Percentiles rank a stretch among this genome's conserved stretches.
Conservation (phyloP, 2,113 vertebrate species). For the Sinosuthora webbiana region DNA sequence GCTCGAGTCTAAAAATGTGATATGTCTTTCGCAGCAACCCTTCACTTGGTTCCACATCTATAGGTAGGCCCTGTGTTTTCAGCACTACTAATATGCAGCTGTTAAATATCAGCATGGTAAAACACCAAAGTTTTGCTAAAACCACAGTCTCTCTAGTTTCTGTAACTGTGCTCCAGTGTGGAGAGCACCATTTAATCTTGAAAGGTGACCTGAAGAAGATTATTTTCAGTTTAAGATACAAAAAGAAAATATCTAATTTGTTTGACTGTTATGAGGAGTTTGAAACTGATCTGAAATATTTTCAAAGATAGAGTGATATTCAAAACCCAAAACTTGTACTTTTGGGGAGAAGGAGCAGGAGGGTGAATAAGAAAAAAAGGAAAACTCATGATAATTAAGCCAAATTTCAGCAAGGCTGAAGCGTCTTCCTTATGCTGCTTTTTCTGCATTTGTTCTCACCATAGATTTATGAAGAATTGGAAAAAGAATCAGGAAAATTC, state of each 20-base stretch:
- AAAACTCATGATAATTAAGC: constrained; percentile 52
- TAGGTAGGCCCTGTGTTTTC: not conserved
- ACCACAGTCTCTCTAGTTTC: not conserved
- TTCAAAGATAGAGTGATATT: not conserved
- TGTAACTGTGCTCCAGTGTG: not conserved
- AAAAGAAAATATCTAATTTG: not conserved
- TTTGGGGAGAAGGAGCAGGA: constrained; percentile 51
- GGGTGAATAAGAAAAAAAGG: constrained; percentile 16
- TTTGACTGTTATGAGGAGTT: not conserved
- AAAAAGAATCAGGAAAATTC: constrained; percentile 64
- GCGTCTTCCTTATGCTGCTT: constrained; percentile 58
- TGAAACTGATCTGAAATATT: constrained; percentile 26
- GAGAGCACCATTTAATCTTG: not conserved
- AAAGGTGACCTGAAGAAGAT: not conserved
- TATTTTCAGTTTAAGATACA: not conserved
- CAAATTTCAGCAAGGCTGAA: constrained; percentile 58
- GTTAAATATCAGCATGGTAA: not conserved
- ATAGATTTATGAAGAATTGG: constrained; percentile 55
- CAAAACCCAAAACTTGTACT: constrained; percentile 28
- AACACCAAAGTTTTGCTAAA: not conserved
- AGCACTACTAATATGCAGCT: not conserved
- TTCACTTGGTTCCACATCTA: not conserved
- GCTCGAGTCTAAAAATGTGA: not conserved
- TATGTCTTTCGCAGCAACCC: not conserved
- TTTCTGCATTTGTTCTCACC: constrained; percentile 66